Evolutionary conservation across 2,888 invertebrate genomes (phyloP).

Genomic region (Mythimna vitellina): DNA sequence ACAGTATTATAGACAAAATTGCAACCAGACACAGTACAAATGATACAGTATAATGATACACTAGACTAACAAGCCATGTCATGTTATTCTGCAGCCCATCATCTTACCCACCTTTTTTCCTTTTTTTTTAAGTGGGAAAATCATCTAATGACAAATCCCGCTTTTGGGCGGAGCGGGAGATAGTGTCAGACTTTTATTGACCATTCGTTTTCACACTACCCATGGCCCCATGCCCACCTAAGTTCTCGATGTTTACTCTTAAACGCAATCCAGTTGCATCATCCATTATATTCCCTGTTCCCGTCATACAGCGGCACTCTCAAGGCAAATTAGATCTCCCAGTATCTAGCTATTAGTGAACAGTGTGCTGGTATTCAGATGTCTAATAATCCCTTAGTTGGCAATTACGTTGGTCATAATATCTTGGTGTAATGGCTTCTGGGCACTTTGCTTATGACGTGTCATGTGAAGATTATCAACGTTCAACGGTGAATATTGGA

Average conservation of each 20-base stretch:
- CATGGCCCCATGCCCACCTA: no score
- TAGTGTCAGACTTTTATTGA: no score
- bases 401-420: slow-evolving; percentile 23
- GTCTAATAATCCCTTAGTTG: slow-evolving; percentile 27
- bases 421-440: slow-evolving; percentile 9
- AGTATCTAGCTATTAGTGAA: slow-evolving; percentile 39
- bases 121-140: no score
- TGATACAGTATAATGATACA: no score
- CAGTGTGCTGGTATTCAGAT: slow-evolving; percentile 10
- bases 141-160: no score
- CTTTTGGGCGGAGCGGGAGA: no score
- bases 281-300: slow-evolving; percentile 24
- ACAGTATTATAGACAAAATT: no score
- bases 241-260: slow-evolving; percentile 1
- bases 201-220: no score
- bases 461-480: background rate
- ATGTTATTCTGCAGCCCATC: background rate
- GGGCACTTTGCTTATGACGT: slow-evolving; percentile 10
- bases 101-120: background rate
- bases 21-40: no score
- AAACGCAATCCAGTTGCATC: slow-evolving; percentile 24
- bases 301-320: slow-evolving; percentile 13
- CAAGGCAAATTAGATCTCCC: slow-evolving; percentile 38
- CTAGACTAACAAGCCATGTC: no score
- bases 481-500: background rate